Evolutionary conservation across 2,113 vertebrate genomes (phyloP), one percentile per base, ranked within the genome.

Genomic region (Hemichromis elongatus): DNA sequence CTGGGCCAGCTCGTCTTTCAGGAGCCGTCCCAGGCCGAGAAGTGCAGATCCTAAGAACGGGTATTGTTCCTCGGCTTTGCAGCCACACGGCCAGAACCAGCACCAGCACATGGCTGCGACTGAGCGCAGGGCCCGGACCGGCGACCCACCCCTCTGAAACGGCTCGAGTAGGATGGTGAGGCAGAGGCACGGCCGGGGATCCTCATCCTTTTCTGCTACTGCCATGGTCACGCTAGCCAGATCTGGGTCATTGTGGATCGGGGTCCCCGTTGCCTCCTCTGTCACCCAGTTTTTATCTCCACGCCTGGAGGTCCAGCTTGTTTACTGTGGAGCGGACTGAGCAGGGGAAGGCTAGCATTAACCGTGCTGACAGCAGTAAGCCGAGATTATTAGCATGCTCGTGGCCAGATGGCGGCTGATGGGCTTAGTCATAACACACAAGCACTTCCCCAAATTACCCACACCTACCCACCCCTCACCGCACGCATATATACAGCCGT

Each of bases 321-420:
- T 91, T 87, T 82, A 84, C 85, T 77, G 70, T 42, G 56, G 53
- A 63, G 47, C 24, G 63, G 85, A 90, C 80, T 79, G 88, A 88
- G 70, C 47, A 66, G 82, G 53, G 52, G 73, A 59, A 35, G 86
- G 66, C 81, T 24, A 88, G 94, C 85, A 86, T 89, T 88, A 91
- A 93, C 89, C 7, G 68, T 40, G 68, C 92, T 86, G 90, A 87
- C 88, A 86, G 88, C 86, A 79, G 82, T 95, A 96, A 96, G 75
- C 88, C 93, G 92, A 94, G 96, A 95, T 97, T 97, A 97, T 96
- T 95, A 96, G 94, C 79, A 95, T 92, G 85, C 92, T 95, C 86
- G 85, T 18, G 63, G 86, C 96, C 96, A 96, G 96, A 97, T 97
- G 97, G 93, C 92, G 91, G 77, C 92, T 94, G 95, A 95, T 94